phyloP scores from a whole-genome alignment of 1,140 invertebrate genomes.

The Sesamia nonagrioides region DNA sequence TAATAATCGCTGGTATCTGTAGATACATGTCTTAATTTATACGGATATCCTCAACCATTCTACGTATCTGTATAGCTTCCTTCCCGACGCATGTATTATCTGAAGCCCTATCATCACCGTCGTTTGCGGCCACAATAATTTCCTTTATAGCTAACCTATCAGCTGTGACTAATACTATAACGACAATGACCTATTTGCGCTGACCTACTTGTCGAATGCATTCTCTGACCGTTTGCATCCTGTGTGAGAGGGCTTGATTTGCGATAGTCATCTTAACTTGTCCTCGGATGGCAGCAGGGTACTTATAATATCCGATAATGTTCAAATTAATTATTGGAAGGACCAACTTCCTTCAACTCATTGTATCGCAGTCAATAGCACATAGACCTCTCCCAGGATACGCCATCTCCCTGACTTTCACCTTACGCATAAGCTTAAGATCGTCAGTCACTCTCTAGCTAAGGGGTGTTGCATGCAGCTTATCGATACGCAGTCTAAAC shows the following conservation, averaged over 20 bases:
- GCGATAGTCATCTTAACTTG: neutral
- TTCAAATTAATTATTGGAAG: too few species aligned
- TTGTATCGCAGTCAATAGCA: too few species aligned
- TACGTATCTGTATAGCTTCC: neutral
- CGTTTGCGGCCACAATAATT: constrained; percentile 15
- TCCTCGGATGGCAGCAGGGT: neutral
- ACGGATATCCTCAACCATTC: neutral
- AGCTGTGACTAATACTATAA: constrained; percentile 13
- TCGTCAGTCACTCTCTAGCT: too few species aligned
- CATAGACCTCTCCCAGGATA: too few species aligned
- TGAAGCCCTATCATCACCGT: constrained; percentile 2
- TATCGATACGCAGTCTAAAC: too few species aligned
- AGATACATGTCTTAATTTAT: too few species aligned
- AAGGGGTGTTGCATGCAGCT: too few species aligned
- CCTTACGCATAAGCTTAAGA: too few species aligned
- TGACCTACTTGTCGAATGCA: constrained; percentile 3
- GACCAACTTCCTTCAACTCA: too few species aligned
- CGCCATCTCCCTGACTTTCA: too few species aligned
- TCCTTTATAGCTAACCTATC: constrained; percentile 2
- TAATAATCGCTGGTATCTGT: too few species aligned
- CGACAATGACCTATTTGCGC: constrained; percentile 12
- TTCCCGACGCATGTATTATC: neutral
- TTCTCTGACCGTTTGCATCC: neutral
- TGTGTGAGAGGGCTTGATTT: neutral
- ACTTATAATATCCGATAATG: too few species aligned